Evolutionary conservation across 2,113 vertebrate genomes (phyloP).

Genomic region (Trichechus manatus): DNA sequence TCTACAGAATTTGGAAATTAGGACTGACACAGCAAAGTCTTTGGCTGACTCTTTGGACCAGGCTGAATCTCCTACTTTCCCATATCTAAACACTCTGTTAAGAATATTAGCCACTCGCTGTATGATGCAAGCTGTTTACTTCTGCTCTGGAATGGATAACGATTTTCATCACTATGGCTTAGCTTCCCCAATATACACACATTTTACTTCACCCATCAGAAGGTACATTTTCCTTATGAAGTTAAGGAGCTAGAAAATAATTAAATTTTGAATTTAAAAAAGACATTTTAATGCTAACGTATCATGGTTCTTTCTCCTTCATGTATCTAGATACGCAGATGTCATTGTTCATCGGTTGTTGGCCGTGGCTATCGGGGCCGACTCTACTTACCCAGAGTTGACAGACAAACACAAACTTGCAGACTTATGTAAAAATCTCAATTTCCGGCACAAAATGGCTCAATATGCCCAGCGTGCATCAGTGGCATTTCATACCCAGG

Average conservation of each 20-base stretch:
- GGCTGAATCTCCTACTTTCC: conserved; percentile 90
- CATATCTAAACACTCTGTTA: conserved; percentile 95
- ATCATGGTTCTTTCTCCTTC: not conserved
- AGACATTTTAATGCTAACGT: not conserved
- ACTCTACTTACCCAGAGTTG: conserved; percentile 95
- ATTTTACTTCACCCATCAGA: conserved; percentile 98
- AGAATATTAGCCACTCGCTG: conserved; percentile 97
- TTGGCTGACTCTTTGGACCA: conserved; percentile 95
- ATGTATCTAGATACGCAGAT: conserved; percentile 92
- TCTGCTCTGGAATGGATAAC: conserved; percentile 98
- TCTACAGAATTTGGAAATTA: conserved; percentile 92
- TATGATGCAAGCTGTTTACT: conserved; percentile 99
- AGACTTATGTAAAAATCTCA: conserved; percentile 96
- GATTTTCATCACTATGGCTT: conserved; percentile 99
- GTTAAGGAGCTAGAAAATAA: conserved; percentile 14
- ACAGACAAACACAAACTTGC: conserved; percentile 97
- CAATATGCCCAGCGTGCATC: conserved; percentile 98
- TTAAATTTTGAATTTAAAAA: conserved; percentile 25
- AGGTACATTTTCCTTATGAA: conserved; percentile 88
- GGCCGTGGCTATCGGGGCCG: conserved; percentile 95
- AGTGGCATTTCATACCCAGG: conserved; percentile 98
- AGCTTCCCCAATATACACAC: conserved; percentile 98
- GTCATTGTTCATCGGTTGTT: conserved; percentile 97
- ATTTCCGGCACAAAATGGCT: conserved; percentile 98
- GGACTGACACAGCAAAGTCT: conserved; percentile 96